Percentiles rank a stretch among this genome's conserved stretches.
Conservation (phyloP, 2,797 vertebrate genomes). For the Columba guinea region DNA sequence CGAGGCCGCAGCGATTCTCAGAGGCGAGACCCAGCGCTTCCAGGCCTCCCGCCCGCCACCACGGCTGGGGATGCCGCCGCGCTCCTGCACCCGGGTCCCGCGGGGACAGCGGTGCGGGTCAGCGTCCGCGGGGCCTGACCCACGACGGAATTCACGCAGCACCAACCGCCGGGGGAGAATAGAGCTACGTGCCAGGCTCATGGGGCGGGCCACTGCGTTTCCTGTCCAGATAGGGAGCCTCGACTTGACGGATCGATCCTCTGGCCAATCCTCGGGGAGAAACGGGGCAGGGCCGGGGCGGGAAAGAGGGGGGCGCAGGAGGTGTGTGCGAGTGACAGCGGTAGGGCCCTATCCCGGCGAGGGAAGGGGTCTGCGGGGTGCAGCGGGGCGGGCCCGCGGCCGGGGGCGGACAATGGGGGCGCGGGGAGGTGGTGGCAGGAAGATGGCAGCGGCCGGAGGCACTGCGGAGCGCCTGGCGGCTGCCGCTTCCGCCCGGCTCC, state of each 20-base stretch:
- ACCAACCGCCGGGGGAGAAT: accelerated
- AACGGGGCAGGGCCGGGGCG: neutral
- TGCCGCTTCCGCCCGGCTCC: neutral
- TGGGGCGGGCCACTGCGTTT: neutral
- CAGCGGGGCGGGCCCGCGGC: neutral
- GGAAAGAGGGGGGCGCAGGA: neutral
- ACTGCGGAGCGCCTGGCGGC: neutral
- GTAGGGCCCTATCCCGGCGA: neutral
- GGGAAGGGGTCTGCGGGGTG: neutral
- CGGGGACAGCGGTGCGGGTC: no score
- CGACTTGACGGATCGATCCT: neutral
- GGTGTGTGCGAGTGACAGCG: constrained; percentile 26
- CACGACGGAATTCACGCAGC: accelerated
- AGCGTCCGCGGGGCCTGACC: neutral
- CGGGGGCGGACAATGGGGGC: constrained; percentile 35
- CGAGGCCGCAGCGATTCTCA: neutral
- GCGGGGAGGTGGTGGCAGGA: neutral
- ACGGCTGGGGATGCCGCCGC: no score
- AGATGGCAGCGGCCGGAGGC: constrained; percentile 29
- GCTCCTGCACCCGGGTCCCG: neutral
- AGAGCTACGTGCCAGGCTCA: neutral
- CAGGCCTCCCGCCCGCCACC: no score
- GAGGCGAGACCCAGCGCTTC: neutral
- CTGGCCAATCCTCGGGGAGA: neutral
- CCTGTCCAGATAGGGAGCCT: neutral